A percentile compares a stretch with the other conserved stretches of the same genome.
Evolutionary conservation across 1,140 invertebrate genomes (phyloP).

Genomic region (Drosophila elegans): DNA sequence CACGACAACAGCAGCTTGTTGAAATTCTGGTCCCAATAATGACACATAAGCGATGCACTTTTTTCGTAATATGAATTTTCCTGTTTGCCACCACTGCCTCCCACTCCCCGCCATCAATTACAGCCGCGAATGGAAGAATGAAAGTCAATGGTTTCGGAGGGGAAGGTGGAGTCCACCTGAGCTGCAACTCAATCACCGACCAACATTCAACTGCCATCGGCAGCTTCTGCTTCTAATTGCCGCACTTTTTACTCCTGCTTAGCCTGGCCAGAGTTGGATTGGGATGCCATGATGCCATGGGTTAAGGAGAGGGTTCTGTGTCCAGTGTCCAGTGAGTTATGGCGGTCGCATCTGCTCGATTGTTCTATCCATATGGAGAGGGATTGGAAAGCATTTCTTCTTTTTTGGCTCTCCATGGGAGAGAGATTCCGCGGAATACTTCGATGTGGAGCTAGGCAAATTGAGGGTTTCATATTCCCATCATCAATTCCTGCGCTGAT

Average conservation of each 20-base stretch:
- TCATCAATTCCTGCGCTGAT: conserved; percentile 24
- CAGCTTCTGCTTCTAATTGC: conserved; percentile 74
- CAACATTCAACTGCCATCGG: conserved; percentile 60
- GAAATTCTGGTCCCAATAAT: conserved; percentile 80
- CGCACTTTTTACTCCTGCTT: conserved; percentile 50
- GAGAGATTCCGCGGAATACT: conserved; percentile 14
- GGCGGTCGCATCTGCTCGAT: conserved; percentile 52
- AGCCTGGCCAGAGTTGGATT: conserved; percentile 34
- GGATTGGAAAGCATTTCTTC: conserved; percentile 57
- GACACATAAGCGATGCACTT: conserved; percentile 81
- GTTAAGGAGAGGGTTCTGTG: neutral
- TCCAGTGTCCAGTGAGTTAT: conserved; percentile 42
- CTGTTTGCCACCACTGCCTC: conserved; percentile 57
- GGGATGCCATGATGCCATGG: conserved; percentile 2
- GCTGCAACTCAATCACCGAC: conserved; percentile 76
- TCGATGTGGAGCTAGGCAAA: conserved; percentile 46
- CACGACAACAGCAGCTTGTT: conserved; percentile 67
- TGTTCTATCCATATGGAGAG: conserved; percentile 19
- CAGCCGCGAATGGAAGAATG: conserved; percentile 29
- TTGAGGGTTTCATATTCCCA: conserved; percentile 56
- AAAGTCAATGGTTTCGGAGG: neutral
- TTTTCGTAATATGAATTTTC: conserved; percentile 82
- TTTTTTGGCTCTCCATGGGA: conserved; percentile 26
- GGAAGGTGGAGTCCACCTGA: conserved; percentile 49
- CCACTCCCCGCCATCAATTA: conserved; percentile 59